Percentiles rank a stretch among this genome's conserved stretches.
phyloP scores from a whole-genome alignment of 2,113 vertebrate genomes.

The Tychaedon coryphoeus region DNA sequence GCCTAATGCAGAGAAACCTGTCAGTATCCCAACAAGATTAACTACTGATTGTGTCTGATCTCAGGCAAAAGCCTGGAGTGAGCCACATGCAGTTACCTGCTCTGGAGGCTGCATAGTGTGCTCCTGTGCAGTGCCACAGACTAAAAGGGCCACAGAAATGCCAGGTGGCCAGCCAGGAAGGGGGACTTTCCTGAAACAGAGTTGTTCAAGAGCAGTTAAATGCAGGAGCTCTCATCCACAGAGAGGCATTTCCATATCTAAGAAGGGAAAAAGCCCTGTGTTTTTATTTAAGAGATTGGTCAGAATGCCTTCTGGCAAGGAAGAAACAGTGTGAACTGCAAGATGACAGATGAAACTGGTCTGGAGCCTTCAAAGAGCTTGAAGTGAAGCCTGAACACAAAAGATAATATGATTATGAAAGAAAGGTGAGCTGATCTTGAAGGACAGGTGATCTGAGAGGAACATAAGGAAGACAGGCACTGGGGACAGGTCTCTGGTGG shows the following conservation, averaged over 20 bases:
- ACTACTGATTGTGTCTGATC: neutral
- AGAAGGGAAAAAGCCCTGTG: rapidly evolving
- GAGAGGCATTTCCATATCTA: neutral
- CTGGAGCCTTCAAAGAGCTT: neutral
- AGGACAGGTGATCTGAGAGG: neutral
- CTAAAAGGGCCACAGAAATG: neutral
- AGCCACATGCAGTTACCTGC: neutral
- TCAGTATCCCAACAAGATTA: neutral
- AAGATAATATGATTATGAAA: neutral
- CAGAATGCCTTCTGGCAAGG: neutral
- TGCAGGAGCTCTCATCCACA: neutral
- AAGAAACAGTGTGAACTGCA: neutral
- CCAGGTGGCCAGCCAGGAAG: neutral
- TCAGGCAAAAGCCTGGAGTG: neutral
- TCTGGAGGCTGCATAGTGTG: neutral
- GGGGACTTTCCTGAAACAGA: neutral
- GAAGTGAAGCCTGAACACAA: neutral
- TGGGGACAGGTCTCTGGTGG: neutral
- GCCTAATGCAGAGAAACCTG: neutral
- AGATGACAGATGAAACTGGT: neutral
- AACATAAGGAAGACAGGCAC: neutral
- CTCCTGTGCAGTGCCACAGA: neutral
- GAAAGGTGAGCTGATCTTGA: neutral
- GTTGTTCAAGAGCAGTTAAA: neutral
- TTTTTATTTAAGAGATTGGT: neutral